These are phyloP conservation scores for Prenolepis imparis DNA, from an alignment of 2,888 invertebrate genomes.

Conservation along the genomic window DNA sequence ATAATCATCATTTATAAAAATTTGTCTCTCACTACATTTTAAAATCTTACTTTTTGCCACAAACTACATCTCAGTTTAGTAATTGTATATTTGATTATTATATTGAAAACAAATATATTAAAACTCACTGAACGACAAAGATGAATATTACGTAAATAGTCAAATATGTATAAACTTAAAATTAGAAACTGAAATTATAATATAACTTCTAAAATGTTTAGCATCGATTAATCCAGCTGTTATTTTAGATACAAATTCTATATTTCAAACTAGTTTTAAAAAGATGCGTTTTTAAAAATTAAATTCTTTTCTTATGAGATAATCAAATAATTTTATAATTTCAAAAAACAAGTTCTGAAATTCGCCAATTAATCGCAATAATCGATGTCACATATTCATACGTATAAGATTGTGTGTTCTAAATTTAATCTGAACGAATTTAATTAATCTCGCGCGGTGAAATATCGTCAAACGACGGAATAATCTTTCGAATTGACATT, in stretches of 20 bases:
- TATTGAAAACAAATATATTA: background rate
- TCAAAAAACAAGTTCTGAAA: background rate
- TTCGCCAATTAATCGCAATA: background rate
- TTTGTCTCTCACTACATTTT: background rate
- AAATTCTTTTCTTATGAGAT: background rate
- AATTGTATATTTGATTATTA: background rate
- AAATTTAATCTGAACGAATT: background rate
- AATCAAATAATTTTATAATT: background rate
- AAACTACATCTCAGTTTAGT: background rate
- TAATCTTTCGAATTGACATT: background rate
- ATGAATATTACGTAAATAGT: background rate
- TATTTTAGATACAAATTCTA: background rate
- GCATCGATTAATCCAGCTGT: background rate
- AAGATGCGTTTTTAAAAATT: background rate
- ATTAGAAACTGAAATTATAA: background rate
- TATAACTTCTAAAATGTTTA: slow-evolving; percentile 2
- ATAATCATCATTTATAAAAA: too few relatives aligned
- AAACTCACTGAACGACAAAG: background rate
- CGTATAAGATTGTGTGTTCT: background rate
- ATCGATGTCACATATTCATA: background rate
- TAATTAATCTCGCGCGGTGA: background rate
- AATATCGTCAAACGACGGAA: background rate
- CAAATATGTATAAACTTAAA: background rate
- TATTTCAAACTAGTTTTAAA: background rate
- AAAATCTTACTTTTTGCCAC: background rate